Percentiles rank a stretch among this genome's conserved stretches.
Conservation (phyloP, 2,797 vertebrate genomes). For the Lepilemur ruficaudatus region DNA sequence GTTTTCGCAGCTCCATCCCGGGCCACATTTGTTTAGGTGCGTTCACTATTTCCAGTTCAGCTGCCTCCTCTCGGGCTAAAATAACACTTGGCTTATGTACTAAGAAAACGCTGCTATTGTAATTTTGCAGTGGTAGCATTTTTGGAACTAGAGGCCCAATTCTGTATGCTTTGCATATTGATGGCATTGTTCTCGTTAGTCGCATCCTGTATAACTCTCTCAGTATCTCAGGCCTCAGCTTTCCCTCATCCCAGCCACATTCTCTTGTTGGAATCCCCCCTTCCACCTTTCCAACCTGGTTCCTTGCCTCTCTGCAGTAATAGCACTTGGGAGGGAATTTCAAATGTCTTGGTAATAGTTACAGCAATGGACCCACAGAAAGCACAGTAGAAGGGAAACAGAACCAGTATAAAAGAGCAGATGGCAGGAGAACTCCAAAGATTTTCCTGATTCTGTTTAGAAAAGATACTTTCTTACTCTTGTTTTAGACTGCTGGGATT, state of each 20-base stretch:
- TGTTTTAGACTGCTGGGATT: not conserved
- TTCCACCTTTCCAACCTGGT: not conserved
- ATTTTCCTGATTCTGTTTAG: not conserved
- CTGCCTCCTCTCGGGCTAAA: constrained; percentile 42
- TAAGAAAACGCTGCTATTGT: constrained; percentile 50
- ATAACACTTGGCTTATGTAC: constrained; percentile 53
- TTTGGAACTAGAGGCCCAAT: not conserved
- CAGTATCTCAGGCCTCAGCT: not conserved
- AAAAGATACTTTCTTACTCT: not conserved
- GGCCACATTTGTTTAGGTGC: constrained; percentile 46
- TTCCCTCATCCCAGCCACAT: not conserved
- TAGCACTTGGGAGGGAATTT: not conserved
- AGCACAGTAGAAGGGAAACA: not conserved
- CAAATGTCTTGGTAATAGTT: not conserved
- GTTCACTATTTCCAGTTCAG: constrained; percentile 38
- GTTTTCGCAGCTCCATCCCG: constrained; percentile 58
- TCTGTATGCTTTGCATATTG: constrained; percentile 31
- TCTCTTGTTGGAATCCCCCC: not conserved
- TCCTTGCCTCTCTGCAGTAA: not conserved
- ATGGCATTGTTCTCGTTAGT: not conserved
- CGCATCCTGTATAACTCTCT: not conserved
- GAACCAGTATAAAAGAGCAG: not conserved
- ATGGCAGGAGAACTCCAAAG: not conserved
- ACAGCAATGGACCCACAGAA: not conserved
- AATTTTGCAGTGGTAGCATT: constrained; percentile 45